These are phyloP conservation scores for Mystacornis crossleyi DNA, from an alignment of 2,113 vertebrate genomes.

Conservation along the genomic window DNA sequence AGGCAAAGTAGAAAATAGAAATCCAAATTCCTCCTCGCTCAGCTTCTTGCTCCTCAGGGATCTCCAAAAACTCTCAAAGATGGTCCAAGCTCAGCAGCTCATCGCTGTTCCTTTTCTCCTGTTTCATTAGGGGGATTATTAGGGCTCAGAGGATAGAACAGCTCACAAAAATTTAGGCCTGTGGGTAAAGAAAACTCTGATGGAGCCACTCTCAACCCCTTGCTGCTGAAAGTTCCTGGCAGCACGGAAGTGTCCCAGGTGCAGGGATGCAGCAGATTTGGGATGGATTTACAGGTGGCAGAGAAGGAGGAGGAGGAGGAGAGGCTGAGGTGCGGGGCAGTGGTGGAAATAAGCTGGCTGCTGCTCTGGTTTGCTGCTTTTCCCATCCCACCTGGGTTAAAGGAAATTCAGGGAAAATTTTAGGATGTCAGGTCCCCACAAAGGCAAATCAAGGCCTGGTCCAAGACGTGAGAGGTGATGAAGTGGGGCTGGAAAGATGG, in stretches of 20 bases:
- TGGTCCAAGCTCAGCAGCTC: neutral
- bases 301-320: neutral
- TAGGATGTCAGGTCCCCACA: neutral
- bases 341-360: neutral
- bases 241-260: neutral
- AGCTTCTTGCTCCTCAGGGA: neutral
- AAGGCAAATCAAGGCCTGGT: neutral
- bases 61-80: neutral
- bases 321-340: neutral
- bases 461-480: rapidly evolving
- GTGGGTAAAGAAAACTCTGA: neutral
- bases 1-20: neutral
- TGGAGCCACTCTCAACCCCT: neutral
- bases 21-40: neutral
- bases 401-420: neutral
- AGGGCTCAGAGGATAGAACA: neutral
- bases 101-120: neutral
- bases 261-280: neutral
- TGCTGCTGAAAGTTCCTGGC: neutral
- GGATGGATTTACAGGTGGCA: neutral
- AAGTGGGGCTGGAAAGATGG: neutral
- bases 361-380: neutral
- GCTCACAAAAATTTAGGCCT: neutral
- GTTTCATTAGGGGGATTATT: neutral
- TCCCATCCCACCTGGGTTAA: neutral